Evolutionary conservation across 2,888 invertebrate species (phyloP).

Genomic region (Nomada fucata): DNA sequence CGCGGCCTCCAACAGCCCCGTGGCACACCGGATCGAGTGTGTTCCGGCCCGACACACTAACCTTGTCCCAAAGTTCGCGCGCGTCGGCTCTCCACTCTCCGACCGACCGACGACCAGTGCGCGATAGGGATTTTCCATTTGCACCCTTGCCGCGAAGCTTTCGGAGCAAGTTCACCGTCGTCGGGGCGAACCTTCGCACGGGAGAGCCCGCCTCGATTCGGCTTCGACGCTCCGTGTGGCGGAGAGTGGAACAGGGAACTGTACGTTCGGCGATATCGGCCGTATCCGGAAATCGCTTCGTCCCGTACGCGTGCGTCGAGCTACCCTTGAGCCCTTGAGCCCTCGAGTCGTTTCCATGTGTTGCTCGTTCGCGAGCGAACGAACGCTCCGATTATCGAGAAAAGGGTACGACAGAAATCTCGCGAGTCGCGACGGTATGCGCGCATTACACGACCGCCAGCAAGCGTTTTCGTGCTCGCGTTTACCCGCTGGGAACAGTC

Average conservation of each 20-base stretch:
- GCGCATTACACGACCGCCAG: no score
- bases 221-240: slow-evolving; percentile 33
- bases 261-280: slow-evolving; percentile 3
- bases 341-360: no score
- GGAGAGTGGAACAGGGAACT: slow-evolving; percentile 42
- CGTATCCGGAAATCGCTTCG: slow-evolving; percentile 29
- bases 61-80: slow-evolving; percentile 76
- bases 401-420: no score
- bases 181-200: slow-evolving; percentile 65
- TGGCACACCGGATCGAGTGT: slow-evolving; percentile 65
- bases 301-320: not conserved
- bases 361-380: no score
- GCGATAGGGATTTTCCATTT: slow-evolving; percentile 29
- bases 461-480: no score
- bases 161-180: slow-evolving; percentile 69
- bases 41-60: slow-evolving; percentile 76
- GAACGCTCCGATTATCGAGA: no score
- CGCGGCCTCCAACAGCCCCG: slow-evolving; percentile 11
- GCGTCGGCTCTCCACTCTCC: slow-evolving; percentile 16
- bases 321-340: slow-evolving; percentile 21
- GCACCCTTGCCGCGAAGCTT: slow-evolving; percentile 51
- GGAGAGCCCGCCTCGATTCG: not conserved
- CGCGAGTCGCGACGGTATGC: no score
- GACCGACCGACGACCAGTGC: not conserved
- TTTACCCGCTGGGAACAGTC: no score